Percentiles rank a stretch among this genome's conserved stretches.
Evolutionary conservation across 2,888 invertebrate genomes (phyloP).

Genomic region (Digitonthophagus gazella): DNA sequence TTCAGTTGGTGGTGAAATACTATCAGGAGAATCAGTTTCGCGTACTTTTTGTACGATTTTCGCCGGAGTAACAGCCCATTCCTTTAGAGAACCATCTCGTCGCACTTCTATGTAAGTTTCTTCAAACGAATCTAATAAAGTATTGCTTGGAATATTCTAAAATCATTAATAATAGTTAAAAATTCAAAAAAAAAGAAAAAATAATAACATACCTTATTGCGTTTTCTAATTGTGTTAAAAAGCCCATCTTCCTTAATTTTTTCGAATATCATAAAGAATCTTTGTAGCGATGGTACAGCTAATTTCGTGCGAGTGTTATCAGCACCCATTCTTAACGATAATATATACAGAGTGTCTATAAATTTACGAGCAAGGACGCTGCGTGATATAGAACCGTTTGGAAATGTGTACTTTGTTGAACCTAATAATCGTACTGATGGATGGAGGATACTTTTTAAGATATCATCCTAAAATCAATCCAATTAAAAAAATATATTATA

Average conservation of each 20-base stretch:
- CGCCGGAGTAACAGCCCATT: conserved; percentile 60
- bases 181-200: background rate
- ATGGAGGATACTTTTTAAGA: conserved; percentile 79
- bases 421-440: conserved; percentile 80
- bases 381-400: conserved; percentile 74
- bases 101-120: conserved; percentile 58
- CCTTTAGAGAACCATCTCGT: conserved; percentile 60
- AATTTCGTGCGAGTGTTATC: conserved; percentile 75
- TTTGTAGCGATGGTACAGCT: conserved; percentile 66
- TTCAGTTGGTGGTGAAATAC: conserved; percentile 59
- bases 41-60: conserved; percentile 46
- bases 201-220: conserved; percentile 12
- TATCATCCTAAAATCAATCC: conserved; percentile 66
- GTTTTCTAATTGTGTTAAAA: conserved; percentile 16
- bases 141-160: conserved; percentile 5
- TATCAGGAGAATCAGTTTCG: conserved; percentile 58
- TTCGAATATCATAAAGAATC: conserved; percentile 80
- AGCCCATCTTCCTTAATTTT: conserved; percentile 50
- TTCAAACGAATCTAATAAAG: conserved; percentile 38
- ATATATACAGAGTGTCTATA: conserved; percentile 75
- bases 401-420: conserved; percentile 76
- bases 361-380: conserved; percentile 77
- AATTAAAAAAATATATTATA: too few relatives aligned
- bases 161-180: background rate
- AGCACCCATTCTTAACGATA: conserved; percentile 73